phyloP scores from a whole-genome alignment of 2,113 vertebrate genomes.

The Phainopepla nitens region DNA sequence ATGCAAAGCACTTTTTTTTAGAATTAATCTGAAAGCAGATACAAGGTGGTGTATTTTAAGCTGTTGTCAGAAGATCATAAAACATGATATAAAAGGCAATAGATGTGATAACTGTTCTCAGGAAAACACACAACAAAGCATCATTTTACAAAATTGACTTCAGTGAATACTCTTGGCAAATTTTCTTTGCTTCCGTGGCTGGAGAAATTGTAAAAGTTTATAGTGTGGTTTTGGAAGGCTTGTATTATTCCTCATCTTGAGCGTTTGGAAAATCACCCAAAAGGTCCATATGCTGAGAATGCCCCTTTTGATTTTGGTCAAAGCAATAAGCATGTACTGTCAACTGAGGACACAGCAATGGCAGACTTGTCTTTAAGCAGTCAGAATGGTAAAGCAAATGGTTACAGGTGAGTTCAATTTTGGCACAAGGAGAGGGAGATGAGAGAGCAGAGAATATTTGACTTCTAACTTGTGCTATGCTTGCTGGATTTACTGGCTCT shows the following conservation, averaged over 20 bases:
- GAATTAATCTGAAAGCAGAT: slow-evolving; percentile 53
- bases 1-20: slow-evolving; percentile 66
- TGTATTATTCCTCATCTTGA: slow-evolving; percentile 48
- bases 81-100: slow-evolving; percentile 17
- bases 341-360: slow-evolving; percentile 67
- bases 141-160: slow-evolving; percentile 58
- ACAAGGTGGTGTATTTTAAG: slow-evolving; percentile 28
- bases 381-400: slow-evolving; percentile 66
- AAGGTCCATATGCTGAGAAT: slow-evolving; percentile 63
- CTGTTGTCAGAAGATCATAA: slow-evolving; percentile 23
- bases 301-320: slow-evolving; percentile 66
- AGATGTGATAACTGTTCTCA: slow-evolving; percentile 30
- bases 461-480: slow-evolving; percentile 82
- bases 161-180: slow-evolving; percentile 28
- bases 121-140: slow-evolving; percentile 50
- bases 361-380: slow-evolving; percentile 70
- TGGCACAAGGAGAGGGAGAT: slow-evolving; percentile 3
- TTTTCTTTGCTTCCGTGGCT: slow-evolving; percentile 9
- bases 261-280: slow-evolving; percentile 46
- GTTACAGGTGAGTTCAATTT: slow-evolving; percentile 43
- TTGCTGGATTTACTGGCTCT: slow-evolving; percentile 81
- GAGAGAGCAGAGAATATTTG: neutral
- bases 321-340: slow-evolving; percentile 56
- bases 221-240: slow-evolving; percentile 25
- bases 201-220: slow-evolving; percentile 15